A percentile compares a stretch with the other conserved stretches of the same genome.
Evolutionary conservation across 2,888 invertebrate genomes (phyloP).

Genomic region (Troides oblongomaculatus): DNA sequence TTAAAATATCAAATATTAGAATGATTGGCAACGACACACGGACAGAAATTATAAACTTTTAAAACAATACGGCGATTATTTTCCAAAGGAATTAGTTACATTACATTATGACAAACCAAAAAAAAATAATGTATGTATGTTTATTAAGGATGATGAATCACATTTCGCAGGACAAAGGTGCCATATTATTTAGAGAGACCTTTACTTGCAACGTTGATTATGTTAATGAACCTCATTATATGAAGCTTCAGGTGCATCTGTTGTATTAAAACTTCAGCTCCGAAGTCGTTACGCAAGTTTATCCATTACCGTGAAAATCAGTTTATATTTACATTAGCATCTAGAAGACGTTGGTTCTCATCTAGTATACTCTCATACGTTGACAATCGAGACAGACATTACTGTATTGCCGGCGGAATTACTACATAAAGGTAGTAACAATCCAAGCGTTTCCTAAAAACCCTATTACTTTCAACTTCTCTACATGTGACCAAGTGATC

Average conservation of each 20-base stretch:
- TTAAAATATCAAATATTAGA: no score
- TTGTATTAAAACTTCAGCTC: background rate
- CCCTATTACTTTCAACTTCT: no score
- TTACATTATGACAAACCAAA: no score
- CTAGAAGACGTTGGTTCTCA: background rate
- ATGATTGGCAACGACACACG: no score
- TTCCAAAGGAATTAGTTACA: no score
- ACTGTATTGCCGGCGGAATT: background rate
- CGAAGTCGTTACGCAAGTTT: conserved; percentile 3
- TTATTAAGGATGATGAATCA: no score
- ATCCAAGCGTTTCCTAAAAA: background rate
- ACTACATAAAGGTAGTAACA: background rate
- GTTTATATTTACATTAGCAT: conserved; percentile 3
- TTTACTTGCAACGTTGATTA: background rate
- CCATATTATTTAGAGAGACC: no score
- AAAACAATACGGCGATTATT: no score
- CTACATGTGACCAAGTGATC: background rate
- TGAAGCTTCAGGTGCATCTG: conserved; percentile 12
- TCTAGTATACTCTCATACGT: background rate
- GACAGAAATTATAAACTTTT: no score
- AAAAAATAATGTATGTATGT: no score
- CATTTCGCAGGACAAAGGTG: no score
- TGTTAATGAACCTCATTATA: conserved; percentile 14
- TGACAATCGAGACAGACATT: background rate
- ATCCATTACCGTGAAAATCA: conserved; percentile 4